Conservation (phyloP, 2,797 vertebrate species). For the Pipistrellus pipistrellus region DNA sequence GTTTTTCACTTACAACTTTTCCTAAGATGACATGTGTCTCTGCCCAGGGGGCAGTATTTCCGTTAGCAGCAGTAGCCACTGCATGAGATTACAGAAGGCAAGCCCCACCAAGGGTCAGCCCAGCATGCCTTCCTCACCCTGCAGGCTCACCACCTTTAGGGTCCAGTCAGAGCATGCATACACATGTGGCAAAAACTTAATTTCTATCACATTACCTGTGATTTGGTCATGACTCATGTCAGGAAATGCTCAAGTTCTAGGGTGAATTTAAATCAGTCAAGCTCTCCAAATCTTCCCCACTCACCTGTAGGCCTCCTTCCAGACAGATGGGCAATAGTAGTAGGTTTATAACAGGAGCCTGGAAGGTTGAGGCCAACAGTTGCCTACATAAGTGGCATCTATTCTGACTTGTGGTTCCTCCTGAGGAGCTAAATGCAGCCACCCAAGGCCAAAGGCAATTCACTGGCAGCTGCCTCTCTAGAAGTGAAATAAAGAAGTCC, state of each 20-base stretch:
- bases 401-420: not conserved
- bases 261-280: not conserved
- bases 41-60: not conserved
- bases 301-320: not conserved
- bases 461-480: not conserved
- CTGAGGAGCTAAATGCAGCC: not conserved
- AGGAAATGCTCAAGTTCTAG: not conserved
- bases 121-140: not conserved
- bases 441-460: not conserved
- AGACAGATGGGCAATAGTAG: not conserved
- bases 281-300: not conserved
- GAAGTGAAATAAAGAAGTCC: not conserved
- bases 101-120: fast-evolving
- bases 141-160: not conserved
- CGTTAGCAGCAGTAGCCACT: not conserved
- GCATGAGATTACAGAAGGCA: not conserved
- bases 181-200: not conserved
- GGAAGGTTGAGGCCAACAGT: not conserved
- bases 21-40: not conserved
- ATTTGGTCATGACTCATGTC: not conserved
- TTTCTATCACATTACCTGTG: not conserved
- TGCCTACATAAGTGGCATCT: not conserved
- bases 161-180: not conserved
- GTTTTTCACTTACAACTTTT: not conserved
- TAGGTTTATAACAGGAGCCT: not conserved